Conservation (phyloP, 35 echinoderm and acorn worm species). For the Apostichopus californicus region DNA sequence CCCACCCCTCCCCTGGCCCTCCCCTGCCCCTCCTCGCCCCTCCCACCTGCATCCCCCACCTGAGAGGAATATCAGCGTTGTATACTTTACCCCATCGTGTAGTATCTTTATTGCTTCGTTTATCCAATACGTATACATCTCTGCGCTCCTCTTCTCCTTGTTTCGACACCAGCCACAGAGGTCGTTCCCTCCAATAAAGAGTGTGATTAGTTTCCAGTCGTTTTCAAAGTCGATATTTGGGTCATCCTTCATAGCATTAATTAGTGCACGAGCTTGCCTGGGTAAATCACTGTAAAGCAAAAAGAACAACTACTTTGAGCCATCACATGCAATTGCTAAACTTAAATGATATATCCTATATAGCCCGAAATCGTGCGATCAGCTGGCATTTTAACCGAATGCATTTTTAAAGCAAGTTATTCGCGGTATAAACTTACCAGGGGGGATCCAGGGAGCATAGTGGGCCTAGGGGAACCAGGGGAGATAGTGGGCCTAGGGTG, state of each 20-base stretch:
- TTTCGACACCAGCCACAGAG: slow-evolving; percentile 71
- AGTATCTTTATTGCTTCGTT: slow-evolving; percentile 58
- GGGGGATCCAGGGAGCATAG: no score
- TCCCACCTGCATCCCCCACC: background rate
- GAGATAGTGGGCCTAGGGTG: no score
- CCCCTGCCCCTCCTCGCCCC: no score
- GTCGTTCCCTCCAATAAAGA: slow-evolving; percentile 89
- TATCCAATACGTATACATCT: slow-evolving; percentile 59
- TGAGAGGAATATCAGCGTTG: no score
- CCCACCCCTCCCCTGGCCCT: no score
- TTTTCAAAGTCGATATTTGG: slow-evolving; percentile 74
- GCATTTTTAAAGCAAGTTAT: no score
- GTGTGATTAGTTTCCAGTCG: slow-evolving; percentile 85
- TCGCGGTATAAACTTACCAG: no score
- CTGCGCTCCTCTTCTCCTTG: slow-evolving; percentile 11
- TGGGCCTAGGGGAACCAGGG: no score
- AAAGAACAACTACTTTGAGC: background rate
- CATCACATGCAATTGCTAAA: no score
- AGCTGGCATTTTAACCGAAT: no score
- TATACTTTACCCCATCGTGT: slow-evolving; percentile 52
- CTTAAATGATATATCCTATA: no score
- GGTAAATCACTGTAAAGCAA: slow-evolving; percentile 64
- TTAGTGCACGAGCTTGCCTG: slow-evolving; percentile 55
- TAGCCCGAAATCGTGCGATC: no score
- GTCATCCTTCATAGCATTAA: slow-evolving; percentile 55